Conservation (phyloP, 2,797 vertebrate species). For the Rhabdophis nuchalis region DNA sequence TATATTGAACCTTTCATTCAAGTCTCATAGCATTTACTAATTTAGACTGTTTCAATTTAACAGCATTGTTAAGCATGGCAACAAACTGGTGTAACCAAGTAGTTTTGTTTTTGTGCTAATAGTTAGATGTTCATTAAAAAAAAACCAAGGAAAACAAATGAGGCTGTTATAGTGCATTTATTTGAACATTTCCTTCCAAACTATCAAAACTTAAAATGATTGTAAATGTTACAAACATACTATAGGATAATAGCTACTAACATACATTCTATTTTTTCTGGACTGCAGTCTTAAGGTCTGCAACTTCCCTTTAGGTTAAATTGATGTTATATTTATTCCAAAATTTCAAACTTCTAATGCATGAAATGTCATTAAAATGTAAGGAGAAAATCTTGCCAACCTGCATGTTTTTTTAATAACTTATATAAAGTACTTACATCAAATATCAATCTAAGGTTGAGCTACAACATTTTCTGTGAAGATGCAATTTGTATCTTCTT, state of each 20-base stretch:
- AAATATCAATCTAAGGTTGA: neutral
- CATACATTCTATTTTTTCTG: neutral
- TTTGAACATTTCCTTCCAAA: neutral
- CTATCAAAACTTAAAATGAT: neutral
- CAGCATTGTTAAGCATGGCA: neutral
- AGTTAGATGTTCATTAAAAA: neutral
- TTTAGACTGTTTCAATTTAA: neutral
- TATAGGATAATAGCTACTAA: neutral
- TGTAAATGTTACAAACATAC: neutral
- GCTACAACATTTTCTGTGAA: neutral
- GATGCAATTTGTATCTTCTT: neutral
- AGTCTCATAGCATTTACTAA: neutral
- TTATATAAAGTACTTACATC: neutral
- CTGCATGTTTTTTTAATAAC: neutral
- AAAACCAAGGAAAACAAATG: neutral
- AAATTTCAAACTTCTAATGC: conserved; percentile 16
- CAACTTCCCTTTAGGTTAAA: neutral
- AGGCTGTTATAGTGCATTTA: neutral
- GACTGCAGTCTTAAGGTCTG: neutral
- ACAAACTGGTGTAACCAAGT: neutral
- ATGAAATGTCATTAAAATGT: conserved; percentile 56
- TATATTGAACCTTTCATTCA: neutral
- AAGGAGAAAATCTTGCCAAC: conserved; percentile 54
- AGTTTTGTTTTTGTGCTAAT: neutral
- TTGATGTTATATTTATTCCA: neutral